Evolutionary conservation across 2,888 invertebrate species (phyloP), one percentile per base, ranked within the genome.

Genomic region (Folsomia candida): DNA sequence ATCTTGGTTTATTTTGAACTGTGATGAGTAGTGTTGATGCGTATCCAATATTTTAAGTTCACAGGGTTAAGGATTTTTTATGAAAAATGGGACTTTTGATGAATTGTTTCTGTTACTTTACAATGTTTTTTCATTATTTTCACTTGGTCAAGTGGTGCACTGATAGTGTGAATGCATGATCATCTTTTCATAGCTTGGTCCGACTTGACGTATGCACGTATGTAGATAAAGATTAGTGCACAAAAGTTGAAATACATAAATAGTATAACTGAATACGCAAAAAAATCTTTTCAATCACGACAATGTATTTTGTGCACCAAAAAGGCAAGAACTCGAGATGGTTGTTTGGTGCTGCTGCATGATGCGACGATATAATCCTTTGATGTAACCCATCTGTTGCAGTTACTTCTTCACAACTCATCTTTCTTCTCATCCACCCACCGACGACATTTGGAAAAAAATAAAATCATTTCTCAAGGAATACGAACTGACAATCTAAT

Each of bases 321-420:
- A 65, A 69, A 65, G 59, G 54, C 37, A 58, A 61, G 24, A 68
- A 37, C 28, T 20, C 22, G 26, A 60, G 67, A 20, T 14, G 37
- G 37, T 37, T 37, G 37, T 37, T 37, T 37, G 70, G 64, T 58
- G 68, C 64, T 68, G 68, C 68, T 20, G 64, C 68, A 68, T 63
- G 67, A 67, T 62, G 68, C 69, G 69, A 66, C 65, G 68, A 65
- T 70, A 70, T n/a, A 37, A 73, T 37, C 37, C 37, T 73, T 72
- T 73, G 73, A 73, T 73, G 70, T 68, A 73, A 64, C 73, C 63
- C 73, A 73, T 73, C 73, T 73, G 73, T 67, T 70, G 67, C 63
- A 54, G 67, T 62, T 69, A 61, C 69, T 60, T 67, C 59, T 47
- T 54, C 66, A 37, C 62, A 62, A 62, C 62, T 62, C 62, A 62